Base-by-base conservation (phyloP, 2,888 invertebrate genomes). In the Thecophora atra region DNA sequence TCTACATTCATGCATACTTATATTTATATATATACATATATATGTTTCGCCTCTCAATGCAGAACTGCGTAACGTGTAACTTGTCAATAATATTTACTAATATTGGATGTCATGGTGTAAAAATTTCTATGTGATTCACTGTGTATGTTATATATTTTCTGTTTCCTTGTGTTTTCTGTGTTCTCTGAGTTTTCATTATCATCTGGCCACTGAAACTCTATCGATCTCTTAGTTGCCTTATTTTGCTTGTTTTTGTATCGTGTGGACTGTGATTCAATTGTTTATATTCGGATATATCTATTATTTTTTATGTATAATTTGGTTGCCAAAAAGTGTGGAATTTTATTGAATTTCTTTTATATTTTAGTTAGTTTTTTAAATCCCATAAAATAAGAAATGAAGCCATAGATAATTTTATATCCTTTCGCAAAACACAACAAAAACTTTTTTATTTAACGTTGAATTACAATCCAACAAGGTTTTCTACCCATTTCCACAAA, bases 121-220 rank as follows among this genome's bases (percentile, higher is more conserved):
- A 82, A 81, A 82, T 80, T 82, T 83, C 80, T 81, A 82, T 83
- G 83, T 83, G 82, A 83, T 83, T 84, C 83, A 83, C 83, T 84
- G 84, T 84, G 82, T 84, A 81, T 83, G 82, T 76, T 71, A 74
- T 75, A 70, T 71, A 66, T 54, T 58, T 58, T 65, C 37, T 54
- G 56, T 76, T 73, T 17, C 67, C n/a, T 73, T 70, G 66, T 17
- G 42, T 28, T 47, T 13, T 68, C 54, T 60, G 30, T 66, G 47
- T 42, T 17, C 42, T 47, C 26, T 47, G 26, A 51, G n/a, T 58
- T 63, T 71, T 62, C n/a, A 37, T 67, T 54, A 24, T 56, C 42
- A 30, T 69, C 24, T 70, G 62, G 70, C 68, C 68, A 58, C 44
- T 68, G 24, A 56, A 58, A 13, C 42, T 37, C 21, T 58, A 44